Conservation (phyloP, 1,140 invertebrate genomes). For the Mycetomoellerius zeteki region DNA sequence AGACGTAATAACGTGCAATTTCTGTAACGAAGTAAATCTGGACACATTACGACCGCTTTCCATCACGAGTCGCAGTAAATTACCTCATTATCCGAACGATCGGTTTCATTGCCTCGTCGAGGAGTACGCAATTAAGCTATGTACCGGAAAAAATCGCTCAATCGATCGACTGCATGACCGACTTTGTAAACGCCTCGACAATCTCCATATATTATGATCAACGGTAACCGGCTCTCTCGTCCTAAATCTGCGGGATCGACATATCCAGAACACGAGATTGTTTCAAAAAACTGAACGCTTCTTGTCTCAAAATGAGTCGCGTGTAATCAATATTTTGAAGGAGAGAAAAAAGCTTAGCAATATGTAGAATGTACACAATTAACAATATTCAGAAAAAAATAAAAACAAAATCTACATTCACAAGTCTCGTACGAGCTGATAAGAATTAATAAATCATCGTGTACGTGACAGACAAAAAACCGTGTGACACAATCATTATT, state of each 20-base stretch:
- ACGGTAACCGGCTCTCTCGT: conserved; percentile 39
- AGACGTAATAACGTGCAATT: conserved; percentile 42
- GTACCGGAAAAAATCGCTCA: conserved; percentile 1
- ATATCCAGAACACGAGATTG: conserved; percentile 51
- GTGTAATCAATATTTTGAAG: not conserved
- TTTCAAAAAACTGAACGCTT: conserved; percentile 43
- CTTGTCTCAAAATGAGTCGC: conserved; percentile 16
- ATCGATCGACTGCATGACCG: conserved; percentile 26
- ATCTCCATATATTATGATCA: conserved; percentile 58
- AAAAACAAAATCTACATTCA: not conserved
- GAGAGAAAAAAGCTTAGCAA: not conserved
- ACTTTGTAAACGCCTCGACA: conserved; percentile 30
- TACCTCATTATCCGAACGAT: conserved; percentile 34
- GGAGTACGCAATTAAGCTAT: conserved; percentile 14
- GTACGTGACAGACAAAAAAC: not conserved
- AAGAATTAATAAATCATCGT: conserved; percentile 28
- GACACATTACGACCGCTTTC: conserved; percentile 47
- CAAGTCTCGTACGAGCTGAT: not conserved
- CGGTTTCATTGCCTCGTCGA: conserved; percentile 51
- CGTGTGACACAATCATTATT: not conserved
- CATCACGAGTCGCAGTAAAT: conserved; percentile 36
- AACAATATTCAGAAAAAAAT: not conserved
- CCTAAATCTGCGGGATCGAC: conserved; percentile 37
- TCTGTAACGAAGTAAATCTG: conserved; percentile 46
- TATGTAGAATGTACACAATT: not conserved